A percentile compares a stretch with the other conserved stretches of the same genome.
These are phyloP conservation scores for Cataglyphis hispanica DNA, from an alignment of 1,140 invertebrate genomes.

Conservation along the genomic window DNA sequence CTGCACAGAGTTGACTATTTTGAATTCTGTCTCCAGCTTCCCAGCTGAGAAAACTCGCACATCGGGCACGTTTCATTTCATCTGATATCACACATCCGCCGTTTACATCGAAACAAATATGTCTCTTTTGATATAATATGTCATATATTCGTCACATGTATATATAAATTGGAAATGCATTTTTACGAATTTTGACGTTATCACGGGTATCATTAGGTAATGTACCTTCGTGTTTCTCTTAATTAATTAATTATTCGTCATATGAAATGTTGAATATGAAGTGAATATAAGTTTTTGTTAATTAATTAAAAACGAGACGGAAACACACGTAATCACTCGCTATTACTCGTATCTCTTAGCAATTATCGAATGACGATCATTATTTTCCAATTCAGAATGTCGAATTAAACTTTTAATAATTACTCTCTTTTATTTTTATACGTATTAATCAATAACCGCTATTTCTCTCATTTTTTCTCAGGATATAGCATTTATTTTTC, in stretches of 20 bases:
- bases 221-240: constrained; percentile 10
- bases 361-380: constrained; percentile 48
- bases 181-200: constrained; percentile 22
- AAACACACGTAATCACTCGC: constrained; percentile 1
- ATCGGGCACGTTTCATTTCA: constrained; percentile 23
- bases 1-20: constrained; percentile 41
- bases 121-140: constrained; percentile 19
- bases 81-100: constrained; percentile 55
- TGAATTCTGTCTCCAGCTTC: constrained; percentile 53
- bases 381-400: constrained; percentile 10
- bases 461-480: constrained; percentile 42
- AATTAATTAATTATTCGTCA: constrained; percentile 52
- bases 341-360: constrained; percentile 21
- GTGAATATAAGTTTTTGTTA: constrained; percentile 31
- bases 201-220: constrained; percentile 21
- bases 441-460: constrained; percentile 47
- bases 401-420: constrained; percentile 42
- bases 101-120: constrained; percentile 48
- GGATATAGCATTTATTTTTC: constrained; percentile 10
- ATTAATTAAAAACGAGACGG: constrained; percentile 43
- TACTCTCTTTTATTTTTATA: constrained; percentile 11
- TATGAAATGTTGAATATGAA: not conserved
- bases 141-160: not conserved
- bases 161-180: constrained; percentile 26
- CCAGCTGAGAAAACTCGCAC: constrained; percentile 35